phyloP scores from a whole-genome alignment of 2,113 vertebrate genomes.

The Girardinichthys multiradiatus region DNA sequence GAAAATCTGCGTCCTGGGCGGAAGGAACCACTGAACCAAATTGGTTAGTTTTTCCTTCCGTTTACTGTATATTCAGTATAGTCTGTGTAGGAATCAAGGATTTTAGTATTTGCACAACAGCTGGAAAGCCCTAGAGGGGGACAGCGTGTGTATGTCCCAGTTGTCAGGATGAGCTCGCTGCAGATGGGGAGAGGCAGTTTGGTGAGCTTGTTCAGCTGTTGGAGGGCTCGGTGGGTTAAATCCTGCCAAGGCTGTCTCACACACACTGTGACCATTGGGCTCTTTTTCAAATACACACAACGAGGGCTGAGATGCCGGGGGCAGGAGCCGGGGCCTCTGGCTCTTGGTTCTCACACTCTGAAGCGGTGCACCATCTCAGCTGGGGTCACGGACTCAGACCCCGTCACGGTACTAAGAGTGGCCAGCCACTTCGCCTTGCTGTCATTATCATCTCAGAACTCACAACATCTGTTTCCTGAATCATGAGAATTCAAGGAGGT shows the following conservation, averaged over 20 bases:
- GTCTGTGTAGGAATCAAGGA: constrained; percentile 35
- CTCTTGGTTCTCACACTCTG: constrained; percentile 73
- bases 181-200: constrained; percentile 58
- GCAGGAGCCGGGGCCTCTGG: constrained; percentile 55
- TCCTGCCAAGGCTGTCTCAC: constrained; percentile 61
- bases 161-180: constrained; percentile 60
- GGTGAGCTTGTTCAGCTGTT: constrained; percentile 80
- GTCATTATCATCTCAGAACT: constrained; percentile 21
- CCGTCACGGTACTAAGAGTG: constrained; percentile 52
- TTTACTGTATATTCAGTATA: constrained; percentile 22
- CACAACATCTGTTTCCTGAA: constrained; percentile 30
- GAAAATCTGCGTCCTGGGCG: constrained; percentile 15
- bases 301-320: constrained; percentile 61
- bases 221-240: constrained; percentile 76
- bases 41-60: background rate
- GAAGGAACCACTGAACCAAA: background rate
- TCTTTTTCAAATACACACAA: constrained; percentile 59
- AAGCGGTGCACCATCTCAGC: constrained; percentile 37
- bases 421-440: constrained; percentile 57
- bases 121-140: constrained; percentile 62
- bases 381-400: constrained; percentile 50
- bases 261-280: constrained; percentile 44
- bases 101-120: constrained; percentile 58
- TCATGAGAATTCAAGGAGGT: constrained; percentile 74
- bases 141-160: constrained; percentile 58